Evolutionary conservation across 2,888 invertebrate species (phyloP), one percentile per base, ranked within the genome.

Genomic region (Lingula anatina): DNA sequence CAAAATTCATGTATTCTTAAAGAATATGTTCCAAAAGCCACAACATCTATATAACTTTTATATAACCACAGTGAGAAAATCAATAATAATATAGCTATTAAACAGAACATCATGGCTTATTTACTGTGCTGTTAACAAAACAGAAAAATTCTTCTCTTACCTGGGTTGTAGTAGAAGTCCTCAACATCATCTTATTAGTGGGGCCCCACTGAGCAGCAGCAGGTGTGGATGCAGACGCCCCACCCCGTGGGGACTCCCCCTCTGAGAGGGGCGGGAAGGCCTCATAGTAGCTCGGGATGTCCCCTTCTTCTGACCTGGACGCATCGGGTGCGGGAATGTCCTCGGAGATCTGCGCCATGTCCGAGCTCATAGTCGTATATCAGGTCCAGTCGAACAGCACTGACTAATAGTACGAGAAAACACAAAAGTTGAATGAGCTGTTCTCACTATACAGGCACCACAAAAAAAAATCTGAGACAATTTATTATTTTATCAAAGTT

Each of bases 381-480:
- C 66, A 72, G 66, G 89, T 88, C 91, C 92, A 91, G 92, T 93
- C 92, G 89, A 90, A 92, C 92, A 93, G 92, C 90, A 92, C 88
- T 85, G 53, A 51, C 57, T 59, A 21, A 37, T 47, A 46, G 66
- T 9, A 79, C 79, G 58, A 54, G 53, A 56, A 45, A 46, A 56
- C 48, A n/a, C 4, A 7, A 9, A 26, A n/a, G 3, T n/a, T 21
- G 7, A 27, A 37, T 20, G 23, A 15, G 37, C 15, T 4, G 39
- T 48, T 51, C 21, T 40, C 31, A 25, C 23, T 43, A 12, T 48
- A 52, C 25, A 35, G 31, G 36, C 7, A 28, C 36, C 26, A 41
- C 5, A 47, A 12, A 47, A 21, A 27, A 15, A 41, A 41, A 40
- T 18, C 9, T 41, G 7, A 23, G 7, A 15, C n/a, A 9, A 20